A percentile compares a stretch with the other conserved stretches of the same genome.
phyloP scores from a whole-genome alignment of 2,797 vertebrate species.

The Cynopterus sphinx region DNA sequence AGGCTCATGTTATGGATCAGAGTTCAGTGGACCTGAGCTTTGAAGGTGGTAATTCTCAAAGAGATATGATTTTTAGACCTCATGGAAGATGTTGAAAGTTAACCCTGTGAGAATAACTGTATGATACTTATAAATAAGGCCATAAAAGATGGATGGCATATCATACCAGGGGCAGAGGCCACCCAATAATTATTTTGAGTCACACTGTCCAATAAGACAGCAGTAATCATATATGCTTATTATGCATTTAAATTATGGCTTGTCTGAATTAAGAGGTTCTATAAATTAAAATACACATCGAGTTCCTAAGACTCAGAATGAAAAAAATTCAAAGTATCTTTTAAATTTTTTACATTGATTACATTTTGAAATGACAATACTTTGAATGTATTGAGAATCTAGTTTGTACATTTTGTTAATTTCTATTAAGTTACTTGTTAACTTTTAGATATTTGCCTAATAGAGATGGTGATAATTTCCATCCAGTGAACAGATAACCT shows the following conservation, averaged over 20 bases:
- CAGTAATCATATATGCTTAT: neutral
- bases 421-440: neutral
- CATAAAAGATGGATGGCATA: neutral
- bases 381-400: neutral
- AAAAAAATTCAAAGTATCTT: neutral
- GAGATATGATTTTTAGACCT: neutral
- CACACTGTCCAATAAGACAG: neutral
- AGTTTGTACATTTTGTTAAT: neutral
- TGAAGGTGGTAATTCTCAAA: neutral
- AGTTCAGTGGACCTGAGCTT: neutral
- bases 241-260: neutral
- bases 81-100: neutral
- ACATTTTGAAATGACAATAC: neutral
- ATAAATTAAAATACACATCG: neutral
- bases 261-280: neutral
- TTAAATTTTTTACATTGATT: neutral
- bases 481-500: neutral
- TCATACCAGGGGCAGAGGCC: fast-evolving
- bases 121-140: neutral
- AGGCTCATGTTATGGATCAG: neutral
- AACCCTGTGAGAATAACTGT: neutral
- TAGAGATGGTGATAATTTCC: neutral
- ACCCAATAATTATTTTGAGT: neutral
- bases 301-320: neutral
- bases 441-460: neutral